phyloP scores from a whole-genome alignment of 2,797 vertebrate genomes.

The Enteromius viviparus region DNA sequence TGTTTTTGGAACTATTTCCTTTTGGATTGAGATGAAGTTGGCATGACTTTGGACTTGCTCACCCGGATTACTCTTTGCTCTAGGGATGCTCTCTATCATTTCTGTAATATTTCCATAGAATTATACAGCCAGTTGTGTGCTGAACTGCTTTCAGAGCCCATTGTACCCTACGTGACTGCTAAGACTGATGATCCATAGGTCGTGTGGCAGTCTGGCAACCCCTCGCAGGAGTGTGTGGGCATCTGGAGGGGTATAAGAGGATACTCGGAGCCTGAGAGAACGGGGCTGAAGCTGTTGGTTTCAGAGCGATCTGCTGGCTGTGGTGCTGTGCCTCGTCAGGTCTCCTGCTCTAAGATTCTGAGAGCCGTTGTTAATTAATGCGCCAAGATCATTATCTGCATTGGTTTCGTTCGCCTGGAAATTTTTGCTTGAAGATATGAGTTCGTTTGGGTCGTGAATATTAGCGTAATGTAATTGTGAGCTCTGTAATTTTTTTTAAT shows the following conservation, averaged over 20 bases:
- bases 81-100: not conserved
- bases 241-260: slow-evolving; percentile 23
- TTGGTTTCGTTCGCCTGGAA: slow-evolving; percentile 48
- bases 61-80: slow-evolving; percentile 32
- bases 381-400: slow-evolving; percentile 55
- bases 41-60: slow-evolving; percentile 41
- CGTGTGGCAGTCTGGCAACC: slow-evolving; percentile 11
- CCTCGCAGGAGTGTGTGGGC: slow-evolving; percentile 3
- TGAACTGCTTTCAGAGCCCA: not conserved
- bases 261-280: slow-evolving; percentile 33
- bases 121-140: not conserved
- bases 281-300: not conserved
- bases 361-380: slow-evolving; percentile 60
- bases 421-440: slow-evolving; percentile 59
- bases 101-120: not conserved
- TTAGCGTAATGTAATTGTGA: slow-evolving; percentile 49
- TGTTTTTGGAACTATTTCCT: slow-evolving; percentile 57
- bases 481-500: slow-evolving; percentile 38
- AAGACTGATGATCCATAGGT: slow-evolving; percentile 9
- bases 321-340: slow-evolving; percentile 35
- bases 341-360: slow-evolving; percentile 50
- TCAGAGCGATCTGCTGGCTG: not conserved
- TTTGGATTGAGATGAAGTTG: slow-evolving; percentile 42
- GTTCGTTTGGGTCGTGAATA: slow-evolving; percentile 53
- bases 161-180: not conserved